Conservation (phyloP, 1,140 invertebrate species). For the Platyscapa corneri region DNA sequence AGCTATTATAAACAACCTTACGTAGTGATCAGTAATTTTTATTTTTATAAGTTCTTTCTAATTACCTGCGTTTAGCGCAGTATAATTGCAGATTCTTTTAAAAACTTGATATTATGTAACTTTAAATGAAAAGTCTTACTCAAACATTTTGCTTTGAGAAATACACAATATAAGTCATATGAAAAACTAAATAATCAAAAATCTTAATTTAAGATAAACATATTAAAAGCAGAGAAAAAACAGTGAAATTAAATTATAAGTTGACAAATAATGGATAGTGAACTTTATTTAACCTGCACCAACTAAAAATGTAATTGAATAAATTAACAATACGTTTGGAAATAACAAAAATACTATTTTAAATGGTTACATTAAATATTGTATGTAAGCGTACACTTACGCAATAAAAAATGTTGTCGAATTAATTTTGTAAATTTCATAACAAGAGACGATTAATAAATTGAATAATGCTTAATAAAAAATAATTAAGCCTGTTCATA, state of each 20-base stretch:
- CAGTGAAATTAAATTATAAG: neutral
- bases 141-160: neutral
- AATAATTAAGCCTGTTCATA: neutral
- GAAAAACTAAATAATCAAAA: constrained; percentile 6
- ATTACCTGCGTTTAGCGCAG: too few species aligned
- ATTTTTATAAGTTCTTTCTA: neutral
- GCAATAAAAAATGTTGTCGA: neutral
- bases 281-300: too few species aligned
- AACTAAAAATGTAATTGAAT: too few species aligned
- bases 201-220: constrained; percentile 1
- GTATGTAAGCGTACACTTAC: too few species aligned
- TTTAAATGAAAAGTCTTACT: neutral
- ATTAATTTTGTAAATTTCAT: neutral
- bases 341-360: too few species aligned
- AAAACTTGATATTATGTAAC: neutral
- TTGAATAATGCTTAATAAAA: neutral
- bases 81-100: neutral
- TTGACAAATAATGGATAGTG: too few species aligned
- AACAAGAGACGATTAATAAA: neutral
- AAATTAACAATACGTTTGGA: too few species aligned
- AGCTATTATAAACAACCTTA: neutral
- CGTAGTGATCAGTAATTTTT: neutral
- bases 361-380: too few species aligned
- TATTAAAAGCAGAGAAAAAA: neutral
- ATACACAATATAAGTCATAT: neutral